Conservation (phyloP, 2,113 vertebrate genomes). For the Gymnarchus niloticus region DNA sequence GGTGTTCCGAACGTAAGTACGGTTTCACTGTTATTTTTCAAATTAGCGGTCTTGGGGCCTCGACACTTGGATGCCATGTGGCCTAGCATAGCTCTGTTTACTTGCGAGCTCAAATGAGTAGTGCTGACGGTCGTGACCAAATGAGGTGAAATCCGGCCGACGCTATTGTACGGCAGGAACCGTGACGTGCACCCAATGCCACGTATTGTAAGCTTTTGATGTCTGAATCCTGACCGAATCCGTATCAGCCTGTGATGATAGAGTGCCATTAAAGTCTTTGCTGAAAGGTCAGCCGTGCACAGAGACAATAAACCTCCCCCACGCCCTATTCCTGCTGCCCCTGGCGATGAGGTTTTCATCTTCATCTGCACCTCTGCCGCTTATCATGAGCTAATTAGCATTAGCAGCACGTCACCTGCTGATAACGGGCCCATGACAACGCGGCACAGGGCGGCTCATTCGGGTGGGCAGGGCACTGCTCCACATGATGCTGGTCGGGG, state of each 20-base stretch:
- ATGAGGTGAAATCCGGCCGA: neutral
- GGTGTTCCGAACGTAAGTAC: neutral
- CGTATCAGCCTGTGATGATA: no score
- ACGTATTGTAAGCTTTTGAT: no score
- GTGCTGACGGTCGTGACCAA: no score
- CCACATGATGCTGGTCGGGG: neutral
- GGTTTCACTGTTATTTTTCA: neutral
- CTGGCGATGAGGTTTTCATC: neutral
- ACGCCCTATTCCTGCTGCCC: neutral
- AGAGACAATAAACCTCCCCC: neutral
- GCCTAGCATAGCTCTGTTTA: neutral
- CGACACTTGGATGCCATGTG: no score
- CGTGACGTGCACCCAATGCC: neutral
- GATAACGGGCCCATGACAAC: neutral
- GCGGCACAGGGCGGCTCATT: neutral
- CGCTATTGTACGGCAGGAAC: neutral
- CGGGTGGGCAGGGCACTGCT: neutral
- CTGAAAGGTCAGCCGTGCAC: neutral
- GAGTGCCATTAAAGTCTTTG: neutral
- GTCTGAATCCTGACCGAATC: no score
- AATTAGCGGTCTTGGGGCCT: neutral
- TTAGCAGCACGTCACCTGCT: neutral
- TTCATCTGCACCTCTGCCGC: neutral
- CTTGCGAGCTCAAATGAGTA: neutral
- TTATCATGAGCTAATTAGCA: neutral